Conservation (phyloP, 1,140 invertebrate species). For the Pseudomyrmex sp. region DNA sequence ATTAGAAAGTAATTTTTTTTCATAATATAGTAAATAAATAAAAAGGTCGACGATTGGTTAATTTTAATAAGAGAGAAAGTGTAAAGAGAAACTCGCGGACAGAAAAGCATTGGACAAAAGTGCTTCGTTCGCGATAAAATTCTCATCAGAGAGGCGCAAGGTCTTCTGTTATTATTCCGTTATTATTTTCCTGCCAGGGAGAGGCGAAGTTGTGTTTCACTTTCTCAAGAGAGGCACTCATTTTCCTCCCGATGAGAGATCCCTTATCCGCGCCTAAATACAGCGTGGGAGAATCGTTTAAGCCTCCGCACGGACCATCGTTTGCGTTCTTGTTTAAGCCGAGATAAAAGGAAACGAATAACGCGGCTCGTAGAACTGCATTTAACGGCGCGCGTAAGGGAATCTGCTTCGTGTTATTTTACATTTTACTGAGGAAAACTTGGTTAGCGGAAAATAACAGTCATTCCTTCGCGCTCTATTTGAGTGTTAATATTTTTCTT, state of each 20-base stretch:
- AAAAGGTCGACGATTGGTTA: conserved; percentile 25
- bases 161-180: conserved; percentile 52
- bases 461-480: not conserved
- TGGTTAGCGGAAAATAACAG: conserved; percentile 34
- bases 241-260: conserved; percentile 60
- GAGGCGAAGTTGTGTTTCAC: conserved; percentile 23
- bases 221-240: conserved; percentile 36
- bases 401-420: conserved; percentile 58
- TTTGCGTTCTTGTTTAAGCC: conserved; percentile 74
- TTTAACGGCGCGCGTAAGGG: conserved; percentile 66
- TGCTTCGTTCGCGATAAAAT: conserved; percentile 47
- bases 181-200: conserved; percentile 29
- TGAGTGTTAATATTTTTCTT: conserved; percentile 11
- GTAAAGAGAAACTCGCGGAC: conserved; percentile 7
- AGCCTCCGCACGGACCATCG: conserved; percentile 66
- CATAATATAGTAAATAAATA: conserved; percentile 19
- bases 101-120: not conserved
- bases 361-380: conserved; percentile 57
- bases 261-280: conserved; percentile 70
- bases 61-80: conserved; percentile 50
- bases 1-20: conserved; percentile 16
- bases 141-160: conserved; percentile 52
- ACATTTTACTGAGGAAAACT: conserved; percentile 26
- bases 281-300: conserved; percentile 73
- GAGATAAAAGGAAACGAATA: conserved; percentile 70